Conservation (phyloP, 2,797 vertebrate species). For the Rhabdomys pumilio region DNA sequence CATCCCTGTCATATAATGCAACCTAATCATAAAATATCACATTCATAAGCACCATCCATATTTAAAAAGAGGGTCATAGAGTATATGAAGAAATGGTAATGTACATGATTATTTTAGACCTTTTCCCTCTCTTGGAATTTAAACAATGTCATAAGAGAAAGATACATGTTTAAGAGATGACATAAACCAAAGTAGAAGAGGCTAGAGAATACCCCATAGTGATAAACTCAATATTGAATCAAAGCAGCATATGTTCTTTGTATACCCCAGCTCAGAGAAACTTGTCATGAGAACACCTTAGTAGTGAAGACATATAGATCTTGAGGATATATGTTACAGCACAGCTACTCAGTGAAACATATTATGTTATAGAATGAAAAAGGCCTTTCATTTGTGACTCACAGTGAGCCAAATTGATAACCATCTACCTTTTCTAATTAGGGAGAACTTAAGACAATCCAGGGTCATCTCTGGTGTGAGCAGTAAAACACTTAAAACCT, state of each 20-base stretch:
- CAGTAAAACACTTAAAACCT: not conserved
- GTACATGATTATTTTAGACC: not conserved
- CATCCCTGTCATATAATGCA: not conserved
- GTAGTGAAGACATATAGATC: no score
- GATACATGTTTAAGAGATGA: not conserved
- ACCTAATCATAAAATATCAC: not conserved
- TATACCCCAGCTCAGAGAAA: not conserved
- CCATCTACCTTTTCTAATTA: not conserved
- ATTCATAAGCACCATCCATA: not conserved
- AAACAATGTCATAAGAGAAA: not conserved
- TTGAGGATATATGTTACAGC: not conserved
- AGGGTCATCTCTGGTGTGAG: not conserved
- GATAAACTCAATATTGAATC: not conserved
- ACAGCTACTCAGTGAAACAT: not conserved
- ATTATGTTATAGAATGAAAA: not conserved
- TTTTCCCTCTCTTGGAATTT: accelerated
- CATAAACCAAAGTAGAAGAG: not conserved
- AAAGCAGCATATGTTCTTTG: not conserved
- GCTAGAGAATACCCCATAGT: not conserved
- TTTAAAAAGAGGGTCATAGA: not conserved
- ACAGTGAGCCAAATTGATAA: not conserved
- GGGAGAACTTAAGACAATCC: not conserved
- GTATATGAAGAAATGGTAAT: not conserved
- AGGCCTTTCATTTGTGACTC: not conserved
- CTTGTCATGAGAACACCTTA: not conserved